Conservation (phyloP, 1,140 invertebrate species). For the Hypsibius dujardini region DNA sequence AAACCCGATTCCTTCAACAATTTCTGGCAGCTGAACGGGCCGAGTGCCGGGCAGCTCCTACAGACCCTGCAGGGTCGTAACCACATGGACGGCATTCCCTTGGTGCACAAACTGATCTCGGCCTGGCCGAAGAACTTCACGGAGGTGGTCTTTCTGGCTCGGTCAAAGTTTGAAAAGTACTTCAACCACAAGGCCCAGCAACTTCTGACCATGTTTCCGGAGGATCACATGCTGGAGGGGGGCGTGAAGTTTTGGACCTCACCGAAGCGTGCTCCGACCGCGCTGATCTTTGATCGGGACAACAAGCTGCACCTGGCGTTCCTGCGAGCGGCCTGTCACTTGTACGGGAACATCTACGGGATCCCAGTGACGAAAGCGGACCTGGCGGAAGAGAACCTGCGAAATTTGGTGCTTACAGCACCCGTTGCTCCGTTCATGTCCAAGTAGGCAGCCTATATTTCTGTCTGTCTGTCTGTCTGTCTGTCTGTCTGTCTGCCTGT, state of each 20-base stretch:
- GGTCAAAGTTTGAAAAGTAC: conserved; percentile 35
- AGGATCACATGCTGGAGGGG: conserved; percentile 30
- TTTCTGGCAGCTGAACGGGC: conserved; percentile 28
- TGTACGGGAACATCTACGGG: neutral
- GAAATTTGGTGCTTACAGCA: neutral
- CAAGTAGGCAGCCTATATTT: no score
- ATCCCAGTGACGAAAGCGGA: neutral
- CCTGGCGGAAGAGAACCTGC: neutral
- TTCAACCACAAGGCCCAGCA: conserved; percentile 36
- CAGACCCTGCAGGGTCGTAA: conserved; percentile 27
- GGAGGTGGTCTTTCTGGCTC: conserved; percentile 31
- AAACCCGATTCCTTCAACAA: no score
- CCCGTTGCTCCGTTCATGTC: neutral
- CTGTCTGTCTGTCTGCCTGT: no score
- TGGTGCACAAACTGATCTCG: conserved; percentile 27
- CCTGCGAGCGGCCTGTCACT: neutral
- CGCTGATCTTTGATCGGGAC: conserved; percentile 27
- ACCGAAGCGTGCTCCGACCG: conserved; percentile 30
- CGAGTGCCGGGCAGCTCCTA: conserved; percentile 12
- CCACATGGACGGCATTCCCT: conserved; percentile 28
- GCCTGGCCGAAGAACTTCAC: conserved; percentile 26
- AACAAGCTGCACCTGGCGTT: conserved; percentile 1
- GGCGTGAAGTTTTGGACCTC: conserved; percentile 34
- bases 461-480: no score
- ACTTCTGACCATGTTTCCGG: conserved; percentile 33